Evolutionary conservation across 92 coral and sea anemone species (phyloP).

Genomic region (Zoanthus sansibaricus): DNA sequence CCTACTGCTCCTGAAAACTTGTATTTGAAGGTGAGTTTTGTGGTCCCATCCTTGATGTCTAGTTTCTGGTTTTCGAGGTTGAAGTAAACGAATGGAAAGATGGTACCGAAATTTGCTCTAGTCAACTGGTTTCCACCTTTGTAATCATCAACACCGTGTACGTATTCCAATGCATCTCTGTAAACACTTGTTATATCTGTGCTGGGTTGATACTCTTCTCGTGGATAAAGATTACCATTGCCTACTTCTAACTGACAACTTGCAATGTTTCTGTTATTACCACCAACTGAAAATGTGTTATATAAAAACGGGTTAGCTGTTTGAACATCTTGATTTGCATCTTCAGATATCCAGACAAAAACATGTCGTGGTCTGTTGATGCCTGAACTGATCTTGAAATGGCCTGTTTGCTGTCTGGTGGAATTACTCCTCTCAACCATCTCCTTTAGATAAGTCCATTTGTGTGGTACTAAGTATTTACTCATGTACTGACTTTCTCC

Average conservation of each 20-base stretch:
- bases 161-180: not conserved
- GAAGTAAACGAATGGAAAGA: not conserved
- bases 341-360: conserved; percentile 33
- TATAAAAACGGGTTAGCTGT: conserved; percentile 37
- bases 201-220: not conserved
- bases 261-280: not conserved
- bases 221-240: not conserved
- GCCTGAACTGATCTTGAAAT: conserved; percentile 15
- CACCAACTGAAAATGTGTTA: conserved; percentile 22
- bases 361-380: conserved; percentile 42
- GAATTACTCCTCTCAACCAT: not conserved
- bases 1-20: not conserved
- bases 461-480: not conserved
- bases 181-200: conserved; percentile 19
- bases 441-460: conserved; percentile 35
- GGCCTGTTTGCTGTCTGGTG: conserved; percentile 28
- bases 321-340: conserved; percentile 38
- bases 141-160: not conserved
- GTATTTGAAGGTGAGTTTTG: not conserved
- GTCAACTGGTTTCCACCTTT: not conserved
- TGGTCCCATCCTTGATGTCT: not conserved
- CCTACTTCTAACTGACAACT: conserved; percentile 26
- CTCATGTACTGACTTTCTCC: conserved; percentile 1
- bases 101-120: not conserved
- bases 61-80: conserved; percentile 6